Evolutionary conservation across 2,113 vertebrate species (phyloP), one percentile per base, ranked within the genome.

Genomic region (Phycodurus eques): DNA sequence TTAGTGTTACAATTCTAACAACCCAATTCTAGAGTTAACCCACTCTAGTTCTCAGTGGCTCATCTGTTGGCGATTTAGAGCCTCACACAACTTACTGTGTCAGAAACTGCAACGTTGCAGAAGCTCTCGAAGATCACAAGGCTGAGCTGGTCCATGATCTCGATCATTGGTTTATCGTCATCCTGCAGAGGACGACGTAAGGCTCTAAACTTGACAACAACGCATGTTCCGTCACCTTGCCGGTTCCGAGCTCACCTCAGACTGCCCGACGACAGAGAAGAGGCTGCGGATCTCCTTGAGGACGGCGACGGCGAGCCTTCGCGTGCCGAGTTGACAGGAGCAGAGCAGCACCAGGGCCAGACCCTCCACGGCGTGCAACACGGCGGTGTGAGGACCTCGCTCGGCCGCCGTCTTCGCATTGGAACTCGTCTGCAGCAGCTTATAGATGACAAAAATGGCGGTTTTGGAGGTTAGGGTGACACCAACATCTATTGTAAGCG

Each of bases 91-190:
- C 95, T 95, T 91, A 99, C 97, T 20, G 96, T 94, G 86, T 99
- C 96, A 0, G 95, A 98, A 78, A 94, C 94, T 3, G 95, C 94
- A 54, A 98, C 95, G 8, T 96, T 95, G 89, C 95, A 94, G 78
- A 99, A 98, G 86, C 95, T 98, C 71, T 98, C 95, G 67, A 98
- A 89, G 85, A 99, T 95, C 60, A 93, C 92, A 71, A 96, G 95
- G 88, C 96, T 98, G 73, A 99, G 86, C 15, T 97, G 96, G 88
- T 99, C 97, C 98, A 99, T 95, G 51, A 99, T 93, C 87, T 98
- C 98, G 67, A 99, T 96, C 96, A 99, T 95, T 9, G 96, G 95
- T 81, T 94, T 96, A 86, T 99, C 97, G 33, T 99, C 98, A 68
- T 98, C 96, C 98, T 99, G 90, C 10, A 74, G 9, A 73, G 67